Base-by-base conservation (phyloP, 1,140 invertebrate genomes). In the Trichogramma pretiosum region DNA sequence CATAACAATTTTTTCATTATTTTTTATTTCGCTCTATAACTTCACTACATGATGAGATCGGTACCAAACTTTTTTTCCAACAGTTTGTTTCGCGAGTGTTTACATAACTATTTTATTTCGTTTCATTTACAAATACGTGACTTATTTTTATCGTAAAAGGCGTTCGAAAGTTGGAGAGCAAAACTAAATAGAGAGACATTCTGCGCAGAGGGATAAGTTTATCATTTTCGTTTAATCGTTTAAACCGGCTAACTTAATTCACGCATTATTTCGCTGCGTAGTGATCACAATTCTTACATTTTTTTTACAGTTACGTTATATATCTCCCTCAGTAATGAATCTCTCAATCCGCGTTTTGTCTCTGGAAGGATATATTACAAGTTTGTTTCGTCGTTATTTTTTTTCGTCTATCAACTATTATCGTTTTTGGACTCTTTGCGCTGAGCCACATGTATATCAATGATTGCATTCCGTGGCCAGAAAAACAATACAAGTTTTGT, bases 401-500 rank as follows among this genome's bases (percentile, higher is more conserved):
- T 39, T 39, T n/a, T n/a, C n/a, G n/a, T n/a, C n/a, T n/a, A n/a
- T n/a, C n/a, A n/a, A n/a, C n/a, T n/a, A n/a, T n/a, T n/a, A n/a
- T n/a, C n/a, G 22, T 43, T 43, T 34, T 42, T 19, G 37, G 43
- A 51, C 42, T 50, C 46, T 54, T 11, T 46, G 39, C 36, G 53
- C 47, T 37, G 55, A 56, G 52, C 50, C 57, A 59, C 55, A 47
- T 53, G 48, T n/a, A n/a, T n/a, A n/a, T n/a, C n/a, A n/a, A n/a
- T 52, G 57, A 42, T 55, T 39, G 38, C 39, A 51, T 48, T 46
- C 48, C 42, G 53, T 52, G 43, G 46, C 55, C 57, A 63, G 58
- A 59, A 52, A 56, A 58, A n/a, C n/a, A 57, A 54, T 52, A 61
- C 59, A 60, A 61, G 51, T 57, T 43, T 50, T 58, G 56, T 58